Percentiles rank a stretch among this genome's conserved stretches.
Conservation (phyloP, 2,113 vertebrate genomes). For the Platanista minor region DNA sequence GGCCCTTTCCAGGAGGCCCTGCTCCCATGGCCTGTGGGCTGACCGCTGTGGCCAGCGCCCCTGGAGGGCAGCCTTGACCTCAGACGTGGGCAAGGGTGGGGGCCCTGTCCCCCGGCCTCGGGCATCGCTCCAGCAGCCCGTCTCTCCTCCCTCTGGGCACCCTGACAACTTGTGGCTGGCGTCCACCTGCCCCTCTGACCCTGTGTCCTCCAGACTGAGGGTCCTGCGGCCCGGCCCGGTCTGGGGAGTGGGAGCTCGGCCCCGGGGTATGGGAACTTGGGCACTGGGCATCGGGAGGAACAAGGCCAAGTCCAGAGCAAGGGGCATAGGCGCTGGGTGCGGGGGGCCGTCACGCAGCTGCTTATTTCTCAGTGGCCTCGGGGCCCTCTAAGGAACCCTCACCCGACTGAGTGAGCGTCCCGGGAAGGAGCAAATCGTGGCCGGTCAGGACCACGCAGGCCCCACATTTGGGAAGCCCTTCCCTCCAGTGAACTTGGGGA, state of each 20-base stretch:
- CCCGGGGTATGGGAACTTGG: rapidly evolving
- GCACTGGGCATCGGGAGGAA: rapidly evolving
- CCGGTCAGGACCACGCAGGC: neutral
- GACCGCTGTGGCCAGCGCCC: neutral
- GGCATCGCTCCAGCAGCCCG: rapidly evolving
- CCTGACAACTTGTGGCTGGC: neutral
- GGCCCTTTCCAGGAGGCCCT: neutral
- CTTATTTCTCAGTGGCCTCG: neutral
- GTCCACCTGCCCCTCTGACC: neutral
- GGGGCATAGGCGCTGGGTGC: rapidly evolving
- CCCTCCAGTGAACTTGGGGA: neutral
- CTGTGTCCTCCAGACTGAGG: neutral
- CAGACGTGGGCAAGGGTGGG: rapidly evolving
- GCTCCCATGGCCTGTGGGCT: too few species aligned
- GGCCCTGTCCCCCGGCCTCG: neutral
- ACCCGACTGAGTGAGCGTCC: too few species aligned
- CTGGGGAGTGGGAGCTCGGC: neutral
- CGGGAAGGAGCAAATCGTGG: neutral
- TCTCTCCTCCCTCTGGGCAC: too few species aligned
- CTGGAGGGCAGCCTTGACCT: neutral
- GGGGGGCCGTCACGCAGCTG: rapidly evolving
- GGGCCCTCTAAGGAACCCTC: neutral
- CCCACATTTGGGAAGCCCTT: neutral
- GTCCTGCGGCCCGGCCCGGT: neutral
- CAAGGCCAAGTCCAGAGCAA: rapidly evolving